These are phyloP conservation scores for Panulirus ornatus DNA, from an alignment of 1,140 invertebrate species.

Conservation along the genomic window DNA sequence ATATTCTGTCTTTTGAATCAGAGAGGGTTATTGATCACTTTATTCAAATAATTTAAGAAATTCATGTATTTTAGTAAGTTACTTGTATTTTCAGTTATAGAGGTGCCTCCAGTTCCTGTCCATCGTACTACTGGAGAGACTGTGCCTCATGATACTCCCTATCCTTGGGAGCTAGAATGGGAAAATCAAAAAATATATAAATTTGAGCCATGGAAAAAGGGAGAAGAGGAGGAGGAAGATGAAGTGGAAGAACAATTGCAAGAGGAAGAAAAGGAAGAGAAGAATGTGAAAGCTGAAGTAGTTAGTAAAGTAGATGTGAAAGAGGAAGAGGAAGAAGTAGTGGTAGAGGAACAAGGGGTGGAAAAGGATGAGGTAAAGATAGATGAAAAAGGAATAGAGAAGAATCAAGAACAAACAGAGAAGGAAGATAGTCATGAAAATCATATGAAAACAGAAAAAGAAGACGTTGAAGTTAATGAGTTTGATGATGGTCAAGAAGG, in stretches of 20 bases:
- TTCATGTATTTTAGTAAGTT: too few species aligned
- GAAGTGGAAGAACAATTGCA: slow-evolving; percentile 41
- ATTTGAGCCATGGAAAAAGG: slow-evolving; percentile 50
- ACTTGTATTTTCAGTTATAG: slow-evolving; percentile 45
- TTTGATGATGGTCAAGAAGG: slow-evolving; percentile 61
- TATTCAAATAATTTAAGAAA: too few species aligned
- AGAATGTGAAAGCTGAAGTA: not conserved
- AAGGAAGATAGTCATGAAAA: not conserved
- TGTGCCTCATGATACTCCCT: slow-evolving; percentile 48
- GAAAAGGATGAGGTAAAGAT: not conserved
- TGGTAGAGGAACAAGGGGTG: not conserved
- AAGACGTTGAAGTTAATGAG: slow-evolving; percentile 36
- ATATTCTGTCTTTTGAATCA: too few species aligned
- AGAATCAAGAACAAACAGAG: not conserved
- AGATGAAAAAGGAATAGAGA: not conserved
- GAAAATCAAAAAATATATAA: slow-evolving; percentile 65
- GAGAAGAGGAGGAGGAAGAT: slow-evolving; percentile 17
- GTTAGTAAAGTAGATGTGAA: not conserved
- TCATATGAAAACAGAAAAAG: not conserved
- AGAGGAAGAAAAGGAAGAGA: slow-evolving; percentile 17
- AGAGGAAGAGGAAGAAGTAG: not conserved
- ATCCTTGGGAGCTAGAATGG: slow-evolving; percentile 75
- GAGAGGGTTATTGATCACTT: too few species aligned
- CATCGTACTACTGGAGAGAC: slow-evolving; percentile 6
- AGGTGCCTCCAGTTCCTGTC: slow-evolving; percentile 27